phyloP scores from a whole-genome alignment of 2,797 vertebrate genomes.

The Dendrocincla fuliginosa region DNA sequence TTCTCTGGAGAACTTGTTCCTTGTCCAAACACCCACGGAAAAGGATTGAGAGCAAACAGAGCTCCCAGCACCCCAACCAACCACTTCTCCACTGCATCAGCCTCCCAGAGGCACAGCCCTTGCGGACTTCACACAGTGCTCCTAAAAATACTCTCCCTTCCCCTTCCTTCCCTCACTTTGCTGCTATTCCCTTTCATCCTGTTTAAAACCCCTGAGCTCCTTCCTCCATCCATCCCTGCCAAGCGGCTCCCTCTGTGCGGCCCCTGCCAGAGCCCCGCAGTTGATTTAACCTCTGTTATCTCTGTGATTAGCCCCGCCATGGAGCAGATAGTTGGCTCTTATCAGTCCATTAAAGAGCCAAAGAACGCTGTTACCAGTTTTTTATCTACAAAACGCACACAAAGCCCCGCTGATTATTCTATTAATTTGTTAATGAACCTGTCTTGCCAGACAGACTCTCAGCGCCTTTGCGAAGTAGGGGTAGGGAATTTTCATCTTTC shows the following conservation, averaged over 20 bases:
- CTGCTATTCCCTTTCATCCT: conserved; percentile 8
- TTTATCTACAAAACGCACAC: conserved; percentile 82
- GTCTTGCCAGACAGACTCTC: conserved; percentile 74
- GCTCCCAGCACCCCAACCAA: background rate
- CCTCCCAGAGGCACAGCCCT: background rate
- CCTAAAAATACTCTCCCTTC: background rate
- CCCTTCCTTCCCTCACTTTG: background rate
- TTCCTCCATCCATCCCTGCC: background rate
- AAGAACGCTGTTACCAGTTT: conserved; percentile 80
- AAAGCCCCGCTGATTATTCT: conserved; percentile 83
- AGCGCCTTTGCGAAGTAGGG: conserved; percentile 37
- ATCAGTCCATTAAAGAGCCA: conserved; percentile 81
- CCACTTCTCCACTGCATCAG: background rate
- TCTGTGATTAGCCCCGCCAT: conserved; percentile 74
- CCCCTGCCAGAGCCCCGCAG: conserved; percentile 58
- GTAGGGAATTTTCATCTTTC: conserved; percentile 53
- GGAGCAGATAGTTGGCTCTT: conserved; percentile 78
- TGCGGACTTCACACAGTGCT: accelerated
- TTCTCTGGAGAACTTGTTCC: background rate
- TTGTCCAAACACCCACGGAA: background rate
- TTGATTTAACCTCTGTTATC: conserved; percentile 80
- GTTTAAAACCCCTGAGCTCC: background rate
- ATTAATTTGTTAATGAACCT: conserved; percentile 86
- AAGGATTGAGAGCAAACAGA: background rate
- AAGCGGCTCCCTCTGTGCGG: background rate